Percentiles rank a stretch among this genome's conserved stretches.
Evolutionary conservation across 23 tunicate species (phyloP).

Genomic region (Trididemnum clinides): DNA sequence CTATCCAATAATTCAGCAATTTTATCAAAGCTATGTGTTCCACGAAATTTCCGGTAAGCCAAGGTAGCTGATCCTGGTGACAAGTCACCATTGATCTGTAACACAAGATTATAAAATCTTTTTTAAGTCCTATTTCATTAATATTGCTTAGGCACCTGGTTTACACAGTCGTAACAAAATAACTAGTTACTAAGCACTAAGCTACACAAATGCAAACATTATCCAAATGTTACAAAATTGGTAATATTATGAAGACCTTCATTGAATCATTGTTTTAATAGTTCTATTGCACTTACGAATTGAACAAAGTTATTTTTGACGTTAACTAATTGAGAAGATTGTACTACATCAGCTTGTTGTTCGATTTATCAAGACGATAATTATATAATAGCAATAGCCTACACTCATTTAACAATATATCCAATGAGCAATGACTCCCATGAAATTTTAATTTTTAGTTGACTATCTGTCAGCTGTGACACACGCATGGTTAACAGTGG

Average conservation of each 20-base stretch:
- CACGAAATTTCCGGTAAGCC: neutral
- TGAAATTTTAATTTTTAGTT: neutral
- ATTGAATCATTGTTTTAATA: too few relatives aligned
- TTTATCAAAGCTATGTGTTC: neutral
- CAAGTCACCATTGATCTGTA: constrained; percentile 12
- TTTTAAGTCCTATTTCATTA: neutral
- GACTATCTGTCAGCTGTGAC: neutral
- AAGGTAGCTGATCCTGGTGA: constrained; percentile 15
- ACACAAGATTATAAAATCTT: neutral
- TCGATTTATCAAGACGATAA: too few relatives aligned
- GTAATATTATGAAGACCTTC: too few relatives aligned
- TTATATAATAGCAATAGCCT: too few relatives aligned
- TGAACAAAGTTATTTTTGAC: too few relatives aligned
- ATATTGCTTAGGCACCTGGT: neutral
- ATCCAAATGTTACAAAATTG: neutral
- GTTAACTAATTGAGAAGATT: too few relatives aligned
- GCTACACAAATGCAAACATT: neutral
- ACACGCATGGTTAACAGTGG: neutral
- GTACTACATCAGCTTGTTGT: too few relatives aligned
- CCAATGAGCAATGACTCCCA: constrained; percentile 6
- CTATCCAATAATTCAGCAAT: constrained; percentile 10
- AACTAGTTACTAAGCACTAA: too few relatives aligned
- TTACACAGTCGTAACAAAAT: too few relatives aligned
- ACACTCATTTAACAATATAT: neutral
- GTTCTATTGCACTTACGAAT: too few relatives aligned